A percentile compares a stretch with the other conserved stretches of the same genome.
Conservation (phyloP, 1,140 invertebrate genomes). For the Drosophila guanche region DNA sequence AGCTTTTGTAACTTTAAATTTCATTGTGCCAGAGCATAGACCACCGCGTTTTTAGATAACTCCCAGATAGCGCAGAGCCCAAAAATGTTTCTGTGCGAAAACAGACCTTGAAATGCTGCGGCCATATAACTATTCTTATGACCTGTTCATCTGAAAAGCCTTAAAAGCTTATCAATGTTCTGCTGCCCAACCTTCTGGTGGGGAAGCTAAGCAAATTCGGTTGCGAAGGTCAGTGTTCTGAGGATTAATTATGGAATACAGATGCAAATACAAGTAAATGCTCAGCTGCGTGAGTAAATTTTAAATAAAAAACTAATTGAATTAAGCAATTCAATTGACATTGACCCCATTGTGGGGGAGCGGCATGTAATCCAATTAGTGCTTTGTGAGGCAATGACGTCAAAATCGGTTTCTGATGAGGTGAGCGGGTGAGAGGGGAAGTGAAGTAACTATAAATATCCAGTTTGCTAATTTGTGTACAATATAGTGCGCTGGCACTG, state of each 20-base stretch:
- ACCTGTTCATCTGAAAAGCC: not conserved
- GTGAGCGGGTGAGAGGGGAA: not conserved
- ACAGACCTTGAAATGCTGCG: constrained; percentile 5
- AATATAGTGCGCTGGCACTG: constrained; percentile 7
- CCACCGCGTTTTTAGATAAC: not conserved
- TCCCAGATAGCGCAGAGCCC: constrained; percentile 1
- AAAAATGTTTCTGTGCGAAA: not conserved
- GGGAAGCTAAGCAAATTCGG: constrained; percentile 29
- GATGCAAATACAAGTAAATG: constrained; percentile 6
- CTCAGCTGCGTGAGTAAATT: not conserved
- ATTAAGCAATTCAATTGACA: constrained; percentile 63
- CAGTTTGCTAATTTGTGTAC: constrained; percentile 10
- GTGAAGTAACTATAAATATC: constrained; percentile 13
- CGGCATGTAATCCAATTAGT: constrained; percentile 63
- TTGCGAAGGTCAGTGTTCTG: constrained; percentile 51
- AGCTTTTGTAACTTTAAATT: no score
- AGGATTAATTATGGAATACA: not conserved
- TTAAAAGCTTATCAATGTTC: constrained; percentile 37
- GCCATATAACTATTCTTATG: constrained; percentile 11
- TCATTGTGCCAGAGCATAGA: not conserved
- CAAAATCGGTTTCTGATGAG: constrained; percentile 2
- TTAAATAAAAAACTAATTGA: constrained; percentile 40
- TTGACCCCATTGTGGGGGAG: constrained; percentile 57
- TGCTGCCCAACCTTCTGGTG: constrained; percentile 21
- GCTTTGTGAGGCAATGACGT: constrained; percentile 46